phyloP scores from a whole-genome alignment of 2,888 invertebrate genomes.

The Hydropsyche betteni region DNA sequence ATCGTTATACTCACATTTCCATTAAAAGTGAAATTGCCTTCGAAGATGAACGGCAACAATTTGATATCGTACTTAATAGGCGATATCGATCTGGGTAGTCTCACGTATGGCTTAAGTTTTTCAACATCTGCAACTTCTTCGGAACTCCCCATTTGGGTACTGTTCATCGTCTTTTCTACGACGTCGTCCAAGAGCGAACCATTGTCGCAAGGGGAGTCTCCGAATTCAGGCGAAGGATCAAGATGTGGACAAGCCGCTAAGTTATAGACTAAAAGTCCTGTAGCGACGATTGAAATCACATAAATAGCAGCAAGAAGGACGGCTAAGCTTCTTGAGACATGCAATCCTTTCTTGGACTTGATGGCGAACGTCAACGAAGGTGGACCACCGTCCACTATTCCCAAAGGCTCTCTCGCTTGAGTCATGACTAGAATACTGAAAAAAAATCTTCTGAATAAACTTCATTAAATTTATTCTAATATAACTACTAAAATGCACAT shows the following conservation, averaged over 20 bases:
- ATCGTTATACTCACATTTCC: slow-evolving; percentile 75
- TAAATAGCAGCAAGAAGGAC: slow-evolving; percentile 72
- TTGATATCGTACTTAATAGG: slow-evolving; percentile 77
- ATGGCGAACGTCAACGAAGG: slow-evolving; percentile 72
- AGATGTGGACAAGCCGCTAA: slow-evolving; percentile 73
- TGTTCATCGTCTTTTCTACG: neutral
- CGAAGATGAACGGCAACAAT: slow-evolving; percentile 76
- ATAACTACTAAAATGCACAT: too few species aligned
- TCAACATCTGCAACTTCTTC: slow-evolving; percentile 52
- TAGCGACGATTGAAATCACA: slow-evolving; percentile 71
- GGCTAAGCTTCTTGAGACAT: slow-evolving; percentile 72
- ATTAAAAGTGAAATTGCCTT: slow-evolving; percentile 81
- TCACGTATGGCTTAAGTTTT: slow-evolving; percentile 66
- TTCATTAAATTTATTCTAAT: neutral
- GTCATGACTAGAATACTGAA: slow-evolving; percentile 56
- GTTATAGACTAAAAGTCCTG: slow-evolving; percentile 80
- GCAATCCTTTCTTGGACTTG: slow-evolving; percentile 69
- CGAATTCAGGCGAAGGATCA: slow-evolving; percentile 61
- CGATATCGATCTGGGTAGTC: slow-evolving; percentile 73
- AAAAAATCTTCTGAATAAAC: slow-evolving; percentile 3
- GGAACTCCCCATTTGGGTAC: neutral
- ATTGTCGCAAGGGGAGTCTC: slow-evolving; percentile 62
- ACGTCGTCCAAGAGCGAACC: slow-evolving; percentile 54
- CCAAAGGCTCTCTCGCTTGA: slow-evolving; percentile 63
- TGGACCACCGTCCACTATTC: slow-evolving; percentile 70